Base-by-base conservation (phyloP, 2,113 vertebrate species). In the Hippolais icterina region DNA sequence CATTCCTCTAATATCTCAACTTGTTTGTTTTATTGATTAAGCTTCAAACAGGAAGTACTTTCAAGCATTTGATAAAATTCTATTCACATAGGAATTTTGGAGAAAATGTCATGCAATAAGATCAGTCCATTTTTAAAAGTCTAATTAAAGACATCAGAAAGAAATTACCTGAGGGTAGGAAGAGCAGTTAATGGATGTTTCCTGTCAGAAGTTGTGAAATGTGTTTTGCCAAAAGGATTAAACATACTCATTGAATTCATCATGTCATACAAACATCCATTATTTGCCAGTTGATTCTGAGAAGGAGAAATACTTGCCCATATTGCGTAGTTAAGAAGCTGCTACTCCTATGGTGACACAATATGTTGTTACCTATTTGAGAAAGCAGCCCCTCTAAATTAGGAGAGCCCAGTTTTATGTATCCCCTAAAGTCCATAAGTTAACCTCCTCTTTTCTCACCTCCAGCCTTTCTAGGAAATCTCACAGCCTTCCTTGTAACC, bases 91-190 rank as follows among this genome's bases (percentile, higher is more conserved):
- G 41, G 61, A 91, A 82, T 94, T 94, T 31, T 71, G 25, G 12
- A 85, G 82, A 85, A 96, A 92, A 92, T 92, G 68, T 56, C 76
- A 87, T 29, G 35, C 60, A 87, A 52, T 74, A 66, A 68, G 76
- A 95, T 81, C 37, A 49, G 77, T 74, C 56, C 60, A 31, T 90
- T 93, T 92, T 89, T 54, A 56, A 93, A 95, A 95, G 60, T 80
- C 94, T 95, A 92, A 95, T 96, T 96, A 94, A 83, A 89, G 69
- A 86, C 69, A 89, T 71, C 47, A 74, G 71, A 90, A 88, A 86
- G 72, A 93, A 92, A 70, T 63, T 17, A 89, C 83, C 60, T 71
- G 60, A 66, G 56, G 89, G 80, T 46, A 87, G 86, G 64, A 96
- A 78, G 72, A 81, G 15, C 39, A 84, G 35, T 78, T 93, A 97